Evolutionary conservation across 1,140 invertebrate species (phyloP).

Genomic region (Musca vetustissima): DNA sequence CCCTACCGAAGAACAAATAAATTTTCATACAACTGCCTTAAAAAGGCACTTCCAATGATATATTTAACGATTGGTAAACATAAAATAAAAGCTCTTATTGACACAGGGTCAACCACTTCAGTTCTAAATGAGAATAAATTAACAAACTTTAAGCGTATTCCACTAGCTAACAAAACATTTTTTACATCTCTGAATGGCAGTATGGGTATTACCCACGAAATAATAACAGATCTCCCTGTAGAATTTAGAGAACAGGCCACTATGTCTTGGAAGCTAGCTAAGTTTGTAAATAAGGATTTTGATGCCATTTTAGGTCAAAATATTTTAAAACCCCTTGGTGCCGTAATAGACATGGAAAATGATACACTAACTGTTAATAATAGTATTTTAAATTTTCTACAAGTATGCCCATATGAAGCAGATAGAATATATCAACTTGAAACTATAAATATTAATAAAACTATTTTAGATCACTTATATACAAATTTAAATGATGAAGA

Average conservation of each 20-base stretch:
- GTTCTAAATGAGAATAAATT: background rate
- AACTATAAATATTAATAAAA: no score
- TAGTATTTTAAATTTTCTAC: no score
- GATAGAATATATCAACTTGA: no score
- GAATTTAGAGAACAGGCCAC: background rate
- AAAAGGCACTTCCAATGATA: background rate
- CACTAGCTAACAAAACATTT: background rate
- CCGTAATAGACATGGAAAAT: background rate
- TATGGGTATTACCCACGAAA: background rate
- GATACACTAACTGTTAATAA: background rate
- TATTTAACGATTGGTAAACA: background rate
- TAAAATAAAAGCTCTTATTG: background rate
- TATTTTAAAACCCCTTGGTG: background rate
- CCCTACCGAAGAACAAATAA: background rate
- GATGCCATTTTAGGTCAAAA: background rate
- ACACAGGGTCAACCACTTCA: background rate
- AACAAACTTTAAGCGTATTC: background rate
- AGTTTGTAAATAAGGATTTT: background rate
- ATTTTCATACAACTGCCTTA: constrained; percentile 4
- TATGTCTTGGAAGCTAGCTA: background rate
- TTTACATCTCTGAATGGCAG: background rate
- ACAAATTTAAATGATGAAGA: no score
- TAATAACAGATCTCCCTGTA: background rate
- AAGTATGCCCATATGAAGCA: no score
- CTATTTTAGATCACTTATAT: no score